These are phyloP conservation scores for Cyprinodon variegatus DNA, from an alignment of 2,113 vertebrate genomes.

Conservation along the genomic window DNA sequence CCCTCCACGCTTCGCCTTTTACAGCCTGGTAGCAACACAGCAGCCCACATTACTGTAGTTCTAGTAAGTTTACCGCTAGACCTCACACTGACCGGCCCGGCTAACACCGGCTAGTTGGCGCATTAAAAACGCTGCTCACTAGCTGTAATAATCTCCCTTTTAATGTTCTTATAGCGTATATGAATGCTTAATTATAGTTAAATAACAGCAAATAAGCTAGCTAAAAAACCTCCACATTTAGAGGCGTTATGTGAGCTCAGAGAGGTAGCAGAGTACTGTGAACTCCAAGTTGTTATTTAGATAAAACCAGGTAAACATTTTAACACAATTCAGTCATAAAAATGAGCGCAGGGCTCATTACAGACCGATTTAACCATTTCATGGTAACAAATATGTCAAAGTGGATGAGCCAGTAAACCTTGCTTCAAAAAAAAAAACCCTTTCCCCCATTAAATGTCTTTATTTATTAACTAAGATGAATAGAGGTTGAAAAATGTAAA, in stretches of 20 bases:
- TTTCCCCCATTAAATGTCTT: neutral
- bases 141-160: neutral
- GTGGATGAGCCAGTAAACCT: neutral
- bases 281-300: neutral
- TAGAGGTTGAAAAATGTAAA: no score
- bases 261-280: conserved; percentile 12
- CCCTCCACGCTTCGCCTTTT: conserved; percentile 33
- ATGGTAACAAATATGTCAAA: neutral
- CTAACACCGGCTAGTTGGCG: conserved; percentile 67
- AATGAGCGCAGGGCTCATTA: neutral
- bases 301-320: neutral
- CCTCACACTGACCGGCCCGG: conserved; percentile 51
- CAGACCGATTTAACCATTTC: neutral
- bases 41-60: conserved; percentile 57
- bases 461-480: neutral
- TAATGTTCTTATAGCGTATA: neutral
- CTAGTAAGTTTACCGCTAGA: conserved; percentile 74
- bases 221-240: conserved; percentile 37
- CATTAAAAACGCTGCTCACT: conserved; percentile 1
- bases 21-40: conserved; percentile 56
- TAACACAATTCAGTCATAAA: neutral
- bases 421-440: neutral
- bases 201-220: conserved; percentile 28
- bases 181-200: conserved; percentile 2
- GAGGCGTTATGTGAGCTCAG: conserved; percentile 9